Conservation (phyloP, 1,140 invertebrate genomes). For the Plodia interpunctella region DNA sequence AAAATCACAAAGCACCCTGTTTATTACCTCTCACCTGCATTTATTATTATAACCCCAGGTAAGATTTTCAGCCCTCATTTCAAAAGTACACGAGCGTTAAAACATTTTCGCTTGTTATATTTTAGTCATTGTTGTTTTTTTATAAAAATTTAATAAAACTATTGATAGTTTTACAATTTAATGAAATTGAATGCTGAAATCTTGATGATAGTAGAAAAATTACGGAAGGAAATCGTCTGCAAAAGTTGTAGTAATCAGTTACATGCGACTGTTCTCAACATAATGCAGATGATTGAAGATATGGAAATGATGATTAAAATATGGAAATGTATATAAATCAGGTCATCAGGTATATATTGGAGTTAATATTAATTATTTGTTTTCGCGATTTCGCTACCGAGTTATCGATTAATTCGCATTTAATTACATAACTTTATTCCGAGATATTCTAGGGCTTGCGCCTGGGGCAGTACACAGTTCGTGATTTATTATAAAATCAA, state of each 20-base stretch:
- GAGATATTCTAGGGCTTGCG: background rate
- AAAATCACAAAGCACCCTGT: slow-evolving; percentile 45
- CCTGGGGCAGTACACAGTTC: slow-evolving; percentile 7
- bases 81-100: background rate
- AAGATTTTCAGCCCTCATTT: background rate
- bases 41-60: slow-evolving; percentile 34
- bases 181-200: no score
- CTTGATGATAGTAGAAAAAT: no score
- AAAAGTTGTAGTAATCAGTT: no score
- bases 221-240: no score
- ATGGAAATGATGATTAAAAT: no score
- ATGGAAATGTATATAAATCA: no score
- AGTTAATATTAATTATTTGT: background rate
- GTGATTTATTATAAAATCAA: slow-evolving; percentile 56
- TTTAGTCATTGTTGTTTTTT: background rate
- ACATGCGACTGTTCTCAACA: no score
- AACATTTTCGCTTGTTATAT: slow-evolving; percentile 14
- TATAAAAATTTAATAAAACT: no score
- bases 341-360: no score
- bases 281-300: no score
- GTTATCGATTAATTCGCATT: slow-evolving; percentile 1
- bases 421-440: slow-evolving; percentile 15
- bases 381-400: background rate
- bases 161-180: no score
- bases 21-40: slow-evolving; percentile 53